phyloP scores from a whole-genome alignment of 2,888 invertebrate species.

The Noctuana brunneofusca region DNA sequence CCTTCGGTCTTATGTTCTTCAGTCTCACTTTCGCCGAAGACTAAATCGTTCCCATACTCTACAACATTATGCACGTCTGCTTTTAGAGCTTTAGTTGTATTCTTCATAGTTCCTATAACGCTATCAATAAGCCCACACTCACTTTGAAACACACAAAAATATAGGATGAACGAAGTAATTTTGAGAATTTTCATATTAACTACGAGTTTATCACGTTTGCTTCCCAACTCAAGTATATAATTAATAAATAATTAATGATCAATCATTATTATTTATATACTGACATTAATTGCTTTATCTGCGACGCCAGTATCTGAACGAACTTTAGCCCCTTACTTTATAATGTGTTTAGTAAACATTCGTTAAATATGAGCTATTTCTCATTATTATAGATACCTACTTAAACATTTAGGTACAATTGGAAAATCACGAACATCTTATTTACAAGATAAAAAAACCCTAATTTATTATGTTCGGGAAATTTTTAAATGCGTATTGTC shows the following conservation, averaged over 20 bases:
- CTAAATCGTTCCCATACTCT: constrained; percentile 38
- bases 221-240: background rate
- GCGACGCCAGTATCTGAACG: background rate
- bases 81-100: constrained; percentile 37
- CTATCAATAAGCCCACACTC: constrained; percentile 38
- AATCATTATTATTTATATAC: background rate
- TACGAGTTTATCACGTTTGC: background rate
- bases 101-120: constrained; percentile 36
- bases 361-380: too few species aligned
- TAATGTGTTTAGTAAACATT: too few species aligned
- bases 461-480: too few species aligned
- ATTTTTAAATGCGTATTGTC: too few species aligned
- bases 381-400: too few species aligned
- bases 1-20: constrained; percentile 10
- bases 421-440: too few species aligned
- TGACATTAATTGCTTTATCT: background rate
- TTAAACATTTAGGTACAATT: too few species aligned
- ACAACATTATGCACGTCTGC: constrained; percentile 38
- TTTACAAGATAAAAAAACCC: too few species aligned
- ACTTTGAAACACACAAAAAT: constrained; percentile 4
- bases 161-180: constrained; percentile 5
- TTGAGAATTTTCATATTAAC: constrained; percentile 4
- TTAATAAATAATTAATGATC: background rate
- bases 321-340: background rate
- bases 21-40: constrained; percentile 35